phyloP scores from a whole-genome alignment of 1,140 invertebrate genomes.

The Drosophila mojavensis region DNA sequence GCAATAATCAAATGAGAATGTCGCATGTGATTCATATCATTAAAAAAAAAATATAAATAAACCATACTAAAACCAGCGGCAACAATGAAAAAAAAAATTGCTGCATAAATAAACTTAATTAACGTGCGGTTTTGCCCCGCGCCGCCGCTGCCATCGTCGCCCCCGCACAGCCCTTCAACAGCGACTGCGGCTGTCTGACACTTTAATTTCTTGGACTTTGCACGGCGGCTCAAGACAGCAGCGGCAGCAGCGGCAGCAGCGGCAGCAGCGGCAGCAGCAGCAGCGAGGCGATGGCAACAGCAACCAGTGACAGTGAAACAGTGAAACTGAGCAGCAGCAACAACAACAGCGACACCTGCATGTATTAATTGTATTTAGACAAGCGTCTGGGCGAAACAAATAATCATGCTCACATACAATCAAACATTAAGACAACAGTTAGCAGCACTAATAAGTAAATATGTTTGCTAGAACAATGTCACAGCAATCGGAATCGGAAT shows the following conservation, averaged over 20 bases:
- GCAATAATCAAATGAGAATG: conserved; percentile 62
- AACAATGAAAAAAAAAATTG: conserved; percentile 60
- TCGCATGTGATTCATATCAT: conserved; percentile 79
- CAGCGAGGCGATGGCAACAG: conserved; percentile 4
- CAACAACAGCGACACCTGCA: conserved; percentile 36
- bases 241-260: conserved; percentile 50
- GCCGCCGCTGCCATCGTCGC: not conserved
- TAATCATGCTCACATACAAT: conserved; percentile 15
- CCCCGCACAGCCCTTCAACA: conserved; percentile 15
- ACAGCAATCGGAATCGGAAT: conserved; percentile 35
- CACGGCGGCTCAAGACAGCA: conserved; percentile 76
- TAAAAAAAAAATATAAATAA: conserved; percentile 68
- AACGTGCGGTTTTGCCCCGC: conserved; percentile 63
- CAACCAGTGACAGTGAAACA: conserved; percentile 60
- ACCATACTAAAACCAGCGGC: conserved; percentile 42
- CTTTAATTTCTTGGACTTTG: conserved; percentile 80
- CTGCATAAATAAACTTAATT: conserved; percentile 80
- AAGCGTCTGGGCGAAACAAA: conserved; percentile 46
- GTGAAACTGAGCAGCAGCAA: conserved; percentile 35
- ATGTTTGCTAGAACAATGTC: conserved; percentile 29
- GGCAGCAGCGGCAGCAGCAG: not conserved
- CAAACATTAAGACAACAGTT: conserved; percentile 16
- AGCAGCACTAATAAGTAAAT: conserved; percentile 32
- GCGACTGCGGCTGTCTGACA: conserved; percentile 58
- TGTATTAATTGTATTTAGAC: conserved; percentile 53